Percentiles rank a stretch among this genome's conserved stretches.
Evolutionary conservation across 1,140 invertebrate genomes (phyloP).

Genomic region (Ylistrum balloti): DNA sequence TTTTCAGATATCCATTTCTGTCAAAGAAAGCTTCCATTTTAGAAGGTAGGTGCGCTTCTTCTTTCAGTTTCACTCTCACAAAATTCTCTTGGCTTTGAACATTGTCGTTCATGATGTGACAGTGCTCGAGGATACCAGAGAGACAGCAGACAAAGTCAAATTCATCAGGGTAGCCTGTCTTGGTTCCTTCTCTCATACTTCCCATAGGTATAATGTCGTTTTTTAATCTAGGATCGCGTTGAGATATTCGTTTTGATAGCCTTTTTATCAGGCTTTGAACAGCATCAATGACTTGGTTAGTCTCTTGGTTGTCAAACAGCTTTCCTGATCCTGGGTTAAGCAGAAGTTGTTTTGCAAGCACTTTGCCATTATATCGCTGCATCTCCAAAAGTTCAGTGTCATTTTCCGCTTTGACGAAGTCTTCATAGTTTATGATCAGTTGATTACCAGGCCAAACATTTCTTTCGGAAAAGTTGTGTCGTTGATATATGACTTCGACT

Average conservation of each 20-base stretch:
- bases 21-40: background rate
- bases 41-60: background rate
- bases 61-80: background rate
- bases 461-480: no score
- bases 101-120: background rate
- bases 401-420: background rate
- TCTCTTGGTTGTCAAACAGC: background rate
- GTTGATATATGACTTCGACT: background rate
- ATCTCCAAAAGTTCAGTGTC: background rate
- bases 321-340: background rate
- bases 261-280: background rate
- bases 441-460: background rate
- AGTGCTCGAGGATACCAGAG: background rate
- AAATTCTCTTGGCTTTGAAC: background rate
- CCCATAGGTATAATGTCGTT: background rate
- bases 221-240: background rate
- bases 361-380: background rate
- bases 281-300: background rate
- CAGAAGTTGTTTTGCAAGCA: background rate
- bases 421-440: background rate
- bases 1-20: background rate
- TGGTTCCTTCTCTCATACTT: slow-evolving; percentile 36
- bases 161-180: slow-evolving; percentile 12
- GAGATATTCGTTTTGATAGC: background rate
- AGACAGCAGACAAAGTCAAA: slow-evolving; percentile 11